These are phyloP conservation scores for Phenganax subtilis DNA, from an alignment of 92 coral and sea anemone species.

Conservation along the genomic window DNA sequence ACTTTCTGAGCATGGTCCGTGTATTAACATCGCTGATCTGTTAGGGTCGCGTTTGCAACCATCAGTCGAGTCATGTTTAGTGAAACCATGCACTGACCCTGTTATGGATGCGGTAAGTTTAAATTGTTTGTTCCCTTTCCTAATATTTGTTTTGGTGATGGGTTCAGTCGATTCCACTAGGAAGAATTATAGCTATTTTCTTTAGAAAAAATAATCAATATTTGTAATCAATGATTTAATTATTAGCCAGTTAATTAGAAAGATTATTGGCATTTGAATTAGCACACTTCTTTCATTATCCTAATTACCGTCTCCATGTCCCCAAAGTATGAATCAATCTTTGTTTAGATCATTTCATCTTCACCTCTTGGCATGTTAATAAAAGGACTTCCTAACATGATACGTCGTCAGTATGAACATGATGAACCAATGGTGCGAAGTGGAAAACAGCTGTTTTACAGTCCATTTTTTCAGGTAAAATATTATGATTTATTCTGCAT, in stretches of 20 bases:
- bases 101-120: slow-evolving; percentile 65
- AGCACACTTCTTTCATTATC: background rate
- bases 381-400: slow-evolving; percentile 84
- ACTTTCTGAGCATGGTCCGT: slow-evolving; percentile 79
- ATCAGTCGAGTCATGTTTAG: slow-evolving; percentile 66
- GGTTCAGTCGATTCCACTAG: too few relatives aligned
- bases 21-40: slow-evolving; percentile 71
- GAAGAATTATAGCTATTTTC: too few relatives aligned
- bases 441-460: slow-evolving; percentile 84
- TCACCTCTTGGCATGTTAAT: slow-evolving; percentile 84
- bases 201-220: too few relatives aligned
- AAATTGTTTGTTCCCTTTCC: background rate
- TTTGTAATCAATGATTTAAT: too few relatives aligned
- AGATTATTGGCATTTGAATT: background rate
- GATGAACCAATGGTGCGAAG: slow-evolving; percentile 89
- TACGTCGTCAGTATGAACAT: slow-evolving; percentile 90
- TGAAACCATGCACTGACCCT: slow-evolving; percentile 70
- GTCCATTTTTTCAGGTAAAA: slow-evolving; percentile 84
- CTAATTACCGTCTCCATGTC: background rate
- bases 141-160: too few relatives aligned
- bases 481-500: too few relatives aligned
- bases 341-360: slow-evolving; percentile 60
- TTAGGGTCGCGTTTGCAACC: slow-evolving; percentile 72
- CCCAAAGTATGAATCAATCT: background rate
- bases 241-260: too few relatives aligned